Evolutionary conservation across 2,888 invertebrate genomes (phyloP), one percentile per base, ranked within the genome.

Genomic region (Hipparchia semele): DNA sequence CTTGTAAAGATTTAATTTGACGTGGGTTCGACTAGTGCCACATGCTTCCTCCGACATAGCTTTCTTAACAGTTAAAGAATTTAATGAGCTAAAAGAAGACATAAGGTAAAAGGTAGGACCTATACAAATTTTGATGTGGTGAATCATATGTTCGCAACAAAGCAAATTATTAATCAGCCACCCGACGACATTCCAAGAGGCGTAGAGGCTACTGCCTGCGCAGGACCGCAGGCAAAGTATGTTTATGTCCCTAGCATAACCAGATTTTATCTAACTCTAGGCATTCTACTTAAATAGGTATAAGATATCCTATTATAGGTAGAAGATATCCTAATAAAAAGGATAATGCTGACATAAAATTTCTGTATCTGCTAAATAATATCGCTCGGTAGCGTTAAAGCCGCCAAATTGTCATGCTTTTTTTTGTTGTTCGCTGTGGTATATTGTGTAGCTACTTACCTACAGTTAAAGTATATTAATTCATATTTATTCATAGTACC

Each of bases 141-240:
- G 88, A 91, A 80, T 90, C 90, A 90, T 84, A 80, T 85, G 80
- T 88, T 89, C 86, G 88, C 88, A 87, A 87, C 83, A 84, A 86
- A 80, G 87, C 85, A 87, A 88, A 91, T 60, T 60, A 60, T 90
- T 87, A 91, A 89, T 88, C 87, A 84, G 88, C 84, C 80, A 85
- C 84, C 84, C 85, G 83, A 84, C 90, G 84, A 87, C 91, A 91
- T 92, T 92, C 91, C 90, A 84, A 83, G 82, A 83, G 82, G 82
- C 74, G 65, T 61, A 70, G 66, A 71, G 74, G 71, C 72, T 70
- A 73, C 73, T 65, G 68, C 64, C 65, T 69, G 45, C 68, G 45
- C 53, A 70, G 53, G 80, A 79, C 81, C 83, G 83, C 84, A 85
- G 85, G 87, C 85, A 86, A 84, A 84, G 80, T 84, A 83, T 80